Base-by-base conservation (phyloP, 1,140 invertebrate genomes). In the Brachionus rotundiformis region DNA sequence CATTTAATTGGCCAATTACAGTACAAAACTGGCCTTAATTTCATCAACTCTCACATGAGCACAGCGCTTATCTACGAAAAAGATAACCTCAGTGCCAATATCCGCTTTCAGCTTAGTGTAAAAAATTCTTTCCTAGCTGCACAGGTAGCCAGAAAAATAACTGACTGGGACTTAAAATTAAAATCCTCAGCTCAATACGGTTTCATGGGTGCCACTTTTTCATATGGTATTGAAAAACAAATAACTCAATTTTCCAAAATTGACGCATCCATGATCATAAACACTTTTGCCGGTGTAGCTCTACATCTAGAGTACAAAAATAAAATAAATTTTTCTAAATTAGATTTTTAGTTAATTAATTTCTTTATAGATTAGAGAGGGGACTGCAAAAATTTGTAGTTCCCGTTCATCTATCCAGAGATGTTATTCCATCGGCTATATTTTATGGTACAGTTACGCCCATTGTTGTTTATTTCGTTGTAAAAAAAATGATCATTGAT, bases 371-470 rank as follows among this genome's bases (percentile, higher is more conserved):
- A 88, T 90, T 96, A 84, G 91, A 90, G 11, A 91, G 95, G 83
- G 94, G 94, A 1, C 93, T 92, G 80, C 95, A 98, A 88, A 92
- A 92, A 0, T 96, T 95, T 85, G 89, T 92, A 19, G 94, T 97
- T 83, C 94, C 95, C 0, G 93, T 98, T 84, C 92, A 94, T 84
- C 86, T 98, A 16, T 94, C 94, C 83, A 94, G 98, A 84, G 93
- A 95, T 85, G 89, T 98, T 3, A 89, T 94, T 82, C 93, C 95
- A 1, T 92, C 92, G 19, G 93, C 95, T 0, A 89, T 98, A 31
- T 94, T 98, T 86, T 98, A 98, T 86, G 95, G 94, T 1, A 95
- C 95, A 0, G 88, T 95, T 0, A 90, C 93, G 0, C 96, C 96
- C 0, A 61, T 96, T 2, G 88, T 95, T 44, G 90, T 91, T 0